A percentile compares a stretch with the other conserved stretches of the same genome.
These are phyloP conservation scores for Stramonita haemastoma DNA, from an alignment of 2,888 invertebrate species.

Conservation along the genomic window DNA sequence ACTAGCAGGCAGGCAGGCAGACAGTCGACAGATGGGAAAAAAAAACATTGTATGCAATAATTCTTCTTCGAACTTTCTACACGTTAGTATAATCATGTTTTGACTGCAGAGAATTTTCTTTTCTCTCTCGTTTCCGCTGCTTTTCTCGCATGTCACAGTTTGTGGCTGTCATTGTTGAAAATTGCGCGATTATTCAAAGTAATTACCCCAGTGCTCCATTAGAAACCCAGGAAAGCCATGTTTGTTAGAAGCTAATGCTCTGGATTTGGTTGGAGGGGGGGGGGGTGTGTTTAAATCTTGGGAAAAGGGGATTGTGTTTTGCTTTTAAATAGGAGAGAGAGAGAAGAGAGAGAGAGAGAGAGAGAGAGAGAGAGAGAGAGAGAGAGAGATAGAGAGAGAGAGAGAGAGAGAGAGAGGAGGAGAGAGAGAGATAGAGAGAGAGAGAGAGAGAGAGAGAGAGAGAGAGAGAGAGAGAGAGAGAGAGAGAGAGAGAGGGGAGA, in stretches of 20 bases:
- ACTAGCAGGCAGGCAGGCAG: background rate
- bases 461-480: too few species aligned
- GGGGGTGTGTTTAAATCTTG: background rate
- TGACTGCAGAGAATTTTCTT: background rate
- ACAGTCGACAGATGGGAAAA: background rate
- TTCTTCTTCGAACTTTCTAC: background rate
- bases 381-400: too few species aligned
- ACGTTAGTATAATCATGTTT: background rate
- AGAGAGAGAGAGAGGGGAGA: too few species aligned
- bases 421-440: too few species aligned
- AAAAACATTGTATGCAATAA: background rate
- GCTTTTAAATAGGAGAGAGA: background rate
- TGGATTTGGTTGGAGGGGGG: background rate
- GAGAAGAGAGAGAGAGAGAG: background rate
- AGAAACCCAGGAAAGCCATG: background rate
- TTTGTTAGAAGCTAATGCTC: background rate
- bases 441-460: too few species aligned
- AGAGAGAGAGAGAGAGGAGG: too few species aligned
- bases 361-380: too few species aligned
- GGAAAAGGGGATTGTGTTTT: background rate
- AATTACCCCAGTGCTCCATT: background rate
- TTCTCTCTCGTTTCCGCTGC: background rate
- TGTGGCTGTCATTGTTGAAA: background rate
- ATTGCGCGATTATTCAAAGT: background rate
- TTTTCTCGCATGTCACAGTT: background rate